Conservation (phyloP, 2,113 vertebrate genomes). For the Peromyscus maniculatus region DNA sequence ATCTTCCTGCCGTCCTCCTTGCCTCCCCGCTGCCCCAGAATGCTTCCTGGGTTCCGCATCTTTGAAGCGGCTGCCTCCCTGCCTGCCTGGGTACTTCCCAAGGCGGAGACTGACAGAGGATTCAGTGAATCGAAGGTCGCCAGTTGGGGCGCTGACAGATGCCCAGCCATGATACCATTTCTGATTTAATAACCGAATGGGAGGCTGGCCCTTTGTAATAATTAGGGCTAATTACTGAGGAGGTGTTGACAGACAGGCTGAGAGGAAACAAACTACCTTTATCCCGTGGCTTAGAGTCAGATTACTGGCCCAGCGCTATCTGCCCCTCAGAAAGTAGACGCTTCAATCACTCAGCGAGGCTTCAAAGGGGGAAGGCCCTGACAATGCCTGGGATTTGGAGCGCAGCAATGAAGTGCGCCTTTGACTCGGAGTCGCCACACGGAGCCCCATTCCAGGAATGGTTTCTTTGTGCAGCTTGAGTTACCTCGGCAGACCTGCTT, state of each 20-base stretch:
- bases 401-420: conserved; percentile 89
- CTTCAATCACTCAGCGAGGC: conserved; percentile 93
- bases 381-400: conserved; percentile 89
- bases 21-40: conserved; percentile 88
- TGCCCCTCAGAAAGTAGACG: conserved; percentile 95
- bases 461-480: conserved; percentile 86
- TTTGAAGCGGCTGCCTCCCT: conserved; percentile 95
- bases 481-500: conserved; percentile 85
- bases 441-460: conserved; percentile 91
- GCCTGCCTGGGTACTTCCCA: conserved; percentile 87
- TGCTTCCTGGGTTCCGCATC: conserved; percentile 90
- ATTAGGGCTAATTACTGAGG: conserved; percentile 99
- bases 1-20: neutral
- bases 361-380: conserved; percentile 91
- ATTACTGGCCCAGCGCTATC: conserved; percentile 99
- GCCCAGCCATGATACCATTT: conserved; percentile 94
- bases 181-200: conserved; percentile 99
- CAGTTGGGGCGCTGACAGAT: conserved; percentile 96
- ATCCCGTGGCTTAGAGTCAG: conserved; percentile 99
- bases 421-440: conserved; percentile 88
- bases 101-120: conserved; percentile 94
- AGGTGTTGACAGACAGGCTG: conserved; percentile 99
- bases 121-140: conserved; percentile 99
- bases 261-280: conserved; percentile 99
- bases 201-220: conserved; percentile 99